phyloP scores from a whole-genome alignment of 2,888 invertebrate genomes.

The Labia minor region DNA sequence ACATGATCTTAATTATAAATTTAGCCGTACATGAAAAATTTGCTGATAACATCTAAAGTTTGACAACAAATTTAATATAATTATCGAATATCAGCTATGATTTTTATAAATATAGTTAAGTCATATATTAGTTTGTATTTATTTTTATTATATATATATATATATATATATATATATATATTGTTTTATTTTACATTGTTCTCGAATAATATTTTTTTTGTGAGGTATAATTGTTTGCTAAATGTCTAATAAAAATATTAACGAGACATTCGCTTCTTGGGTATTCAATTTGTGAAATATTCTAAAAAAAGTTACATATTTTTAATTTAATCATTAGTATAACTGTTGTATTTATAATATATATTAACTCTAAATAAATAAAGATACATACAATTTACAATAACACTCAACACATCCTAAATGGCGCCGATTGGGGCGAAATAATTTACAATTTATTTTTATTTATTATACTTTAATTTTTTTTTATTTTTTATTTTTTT shows the following conservation, averaged over 20 bases:
- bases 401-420: slow-evolving; percentile 13
- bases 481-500: neutral
- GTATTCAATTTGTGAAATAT: slow-evolving; percentile 4
- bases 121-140: neutral
- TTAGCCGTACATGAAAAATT: neutral
- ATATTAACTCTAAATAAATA: slow-evolving; percentile 13
- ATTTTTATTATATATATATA: too few species aligned
- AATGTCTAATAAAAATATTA: slow-evolving; percentile 8
- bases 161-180: too few species aligned
- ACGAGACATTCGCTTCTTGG: slow-evolving; percentile 1
- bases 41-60: slow-evolving; percentile 5
- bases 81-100: neutral
- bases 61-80: slow-evolving; percentile 1
- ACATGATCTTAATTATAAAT: neutral
- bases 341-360: neutral
- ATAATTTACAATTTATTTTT: slow-evolving; percentile 5
- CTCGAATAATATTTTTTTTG: neutral
- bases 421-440: neutral
- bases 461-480: too few species aligned
- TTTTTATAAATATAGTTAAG: slow-evolving; percentile 3
- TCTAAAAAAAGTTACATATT: slow-evolving; percentile 13
- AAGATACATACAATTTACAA: slow-evolving; percentile 13
- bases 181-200: neutral
- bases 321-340: neutral
- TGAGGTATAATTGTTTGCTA: neutral